These are phyloP conservation scores for Drosophila sulfurigaster DNA, from an alignment of 1,140 invertebrate genomes.

Conservation along the genomic window DNA sequence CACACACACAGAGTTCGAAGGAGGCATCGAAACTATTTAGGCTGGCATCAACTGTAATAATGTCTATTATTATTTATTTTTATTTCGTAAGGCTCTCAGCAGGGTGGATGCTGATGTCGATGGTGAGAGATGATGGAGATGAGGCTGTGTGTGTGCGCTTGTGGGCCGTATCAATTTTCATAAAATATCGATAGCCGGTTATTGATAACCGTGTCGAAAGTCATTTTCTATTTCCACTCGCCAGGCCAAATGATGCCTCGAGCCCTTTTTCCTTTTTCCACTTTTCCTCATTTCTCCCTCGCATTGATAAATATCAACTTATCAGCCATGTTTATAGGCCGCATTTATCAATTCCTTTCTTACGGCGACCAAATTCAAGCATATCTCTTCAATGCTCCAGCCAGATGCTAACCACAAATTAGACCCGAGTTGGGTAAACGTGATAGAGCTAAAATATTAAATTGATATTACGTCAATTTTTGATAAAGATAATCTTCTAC, in stretches of 20 bases:
- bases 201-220: conserved; percentile 81
- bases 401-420: conserved; percentile 11
- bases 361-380: not conserved
- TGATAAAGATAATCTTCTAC: not conserved
- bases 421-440: not conserved
- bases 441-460: not conserved
- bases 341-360: conserved; percentile 40
- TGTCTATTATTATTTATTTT: conserved; percentile 82
- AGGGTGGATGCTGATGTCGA: conserved; percentile 5
- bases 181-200: conserved; percentile 80
- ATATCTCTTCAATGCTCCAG: not conserved
- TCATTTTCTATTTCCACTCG: conserved; percentile 67
- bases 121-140: not conserved
- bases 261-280: conserved; percentile 6
- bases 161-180: conserved; percentile 78
- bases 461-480: not conserved
- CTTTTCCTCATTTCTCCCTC: not conserved
- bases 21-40: conserved; percentile 67
- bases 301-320: conserved; percentile 69
- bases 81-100: conserved; percentile 49
- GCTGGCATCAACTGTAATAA: conserved; percentile 77
- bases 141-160: conserved; percentile 5
- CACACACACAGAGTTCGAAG: conserved; percentile 12
- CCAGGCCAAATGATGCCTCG: conserved; percentile 28
- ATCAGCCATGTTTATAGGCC: conserved; percentile 50